Conservation (phyloP, 2,888 invertebrate species). For the Crepidodera aurea region DNA sequence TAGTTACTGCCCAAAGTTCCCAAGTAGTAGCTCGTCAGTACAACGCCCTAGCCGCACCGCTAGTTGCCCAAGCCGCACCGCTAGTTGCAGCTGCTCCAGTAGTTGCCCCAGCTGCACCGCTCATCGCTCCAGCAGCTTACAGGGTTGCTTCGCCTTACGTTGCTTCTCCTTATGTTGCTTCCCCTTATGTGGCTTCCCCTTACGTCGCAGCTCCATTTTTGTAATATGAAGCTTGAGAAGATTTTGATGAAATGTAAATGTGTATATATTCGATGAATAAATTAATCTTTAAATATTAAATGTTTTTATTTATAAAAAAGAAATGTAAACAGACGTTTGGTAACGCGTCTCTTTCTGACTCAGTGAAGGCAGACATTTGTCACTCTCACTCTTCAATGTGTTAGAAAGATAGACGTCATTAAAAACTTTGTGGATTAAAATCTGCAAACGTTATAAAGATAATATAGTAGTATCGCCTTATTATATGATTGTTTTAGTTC, state of each 20-base stretch:
- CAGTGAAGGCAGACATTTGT: too few species aligned
- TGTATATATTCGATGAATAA: neutral
- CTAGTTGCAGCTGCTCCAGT: slow-evolving; percentile 53
- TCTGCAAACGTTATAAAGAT: too few species aligned
- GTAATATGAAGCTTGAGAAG: neutral
- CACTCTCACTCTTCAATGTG: too few species aligned
- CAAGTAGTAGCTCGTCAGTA: slow-evolving; percentile 71
- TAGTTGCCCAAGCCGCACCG: slow-evolving; percentile 51
- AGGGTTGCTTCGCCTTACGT: neutral
- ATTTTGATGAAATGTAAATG: too few species aligned
- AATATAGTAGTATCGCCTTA: too few species aligned
- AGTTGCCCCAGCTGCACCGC: slow-evolving; percentile 51
- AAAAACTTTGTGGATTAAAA: too few species aligned
- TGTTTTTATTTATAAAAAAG: too few species aligned
- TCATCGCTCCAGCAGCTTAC: neutral
- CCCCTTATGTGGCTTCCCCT: slow-evolving; percentile 3
- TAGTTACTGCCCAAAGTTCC: slow-evolving; percentile 72
- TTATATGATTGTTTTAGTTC: too few species aligned
- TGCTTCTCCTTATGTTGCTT: slow-evolving; percentile 3
- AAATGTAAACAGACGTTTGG: too few species aligned
- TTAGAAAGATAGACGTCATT: too few species aligned
- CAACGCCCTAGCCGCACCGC: slow-evolving; percentile 66
- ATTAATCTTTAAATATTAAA: neutral
- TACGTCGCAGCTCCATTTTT: neutral
- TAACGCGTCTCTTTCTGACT: too few species aligned